phyloP scores from a whole-genome alignment of 2,797 vertebrate species.

The Sus cebifrons region DNA sequence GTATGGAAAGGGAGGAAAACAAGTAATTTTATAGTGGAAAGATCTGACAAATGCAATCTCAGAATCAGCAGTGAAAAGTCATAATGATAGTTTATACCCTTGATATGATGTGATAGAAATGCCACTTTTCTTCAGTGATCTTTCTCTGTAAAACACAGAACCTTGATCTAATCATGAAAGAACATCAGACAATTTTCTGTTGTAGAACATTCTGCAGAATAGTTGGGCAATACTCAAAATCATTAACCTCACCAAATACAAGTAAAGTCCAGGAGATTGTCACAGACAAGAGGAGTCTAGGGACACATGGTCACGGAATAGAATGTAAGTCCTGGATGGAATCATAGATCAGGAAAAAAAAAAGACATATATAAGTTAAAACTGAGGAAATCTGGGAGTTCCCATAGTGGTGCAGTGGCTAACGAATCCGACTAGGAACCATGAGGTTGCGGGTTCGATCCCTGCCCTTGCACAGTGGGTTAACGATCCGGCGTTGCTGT shows the following conservation, averaged over 20 bases:
- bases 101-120: background rate
- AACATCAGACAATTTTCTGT: background rate
- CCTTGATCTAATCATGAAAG: background rate
- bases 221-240: background rate
- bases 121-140: background rate
- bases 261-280: background rate
- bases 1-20: rapidly evolving
- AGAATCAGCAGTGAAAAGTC: background rate
- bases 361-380: background rate
- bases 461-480: too few relatives aligned
- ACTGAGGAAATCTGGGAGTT: background rate
- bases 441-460: too few relatives aligned
- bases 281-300: background rate
- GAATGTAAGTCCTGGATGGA: background rate
- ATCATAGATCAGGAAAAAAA: background rate
- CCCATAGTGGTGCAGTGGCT: too few relatives aligned
- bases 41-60: background rate
- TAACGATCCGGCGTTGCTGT: too few relatives aligned
- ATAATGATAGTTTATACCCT: too few relatives aligned
- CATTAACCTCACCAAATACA: background rate
- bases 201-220: background rate
- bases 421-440: too few relatives aligned
- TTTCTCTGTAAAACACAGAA: background rate
- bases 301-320: background rate
- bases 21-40: too few relatives aligned